These are phyloP conservation scores for Tipula unca DNA, from an alignment of 2,888 invertebrate species.

Conservation along the genomic window DNA sequence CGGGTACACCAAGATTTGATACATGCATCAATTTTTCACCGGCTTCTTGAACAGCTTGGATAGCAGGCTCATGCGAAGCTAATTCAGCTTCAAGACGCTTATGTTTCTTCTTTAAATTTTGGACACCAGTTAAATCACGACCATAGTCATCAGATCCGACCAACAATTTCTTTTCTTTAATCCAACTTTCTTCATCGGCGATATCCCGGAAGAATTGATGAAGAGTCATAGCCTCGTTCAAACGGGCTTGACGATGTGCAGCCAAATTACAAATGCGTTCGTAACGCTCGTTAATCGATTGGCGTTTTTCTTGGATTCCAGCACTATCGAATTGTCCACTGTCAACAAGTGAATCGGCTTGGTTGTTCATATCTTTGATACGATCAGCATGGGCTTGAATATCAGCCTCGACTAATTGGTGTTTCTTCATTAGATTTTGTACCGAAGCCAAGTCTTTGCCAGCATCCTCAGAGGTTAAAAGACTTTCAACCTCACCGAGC, in stretches of 20 bases:
- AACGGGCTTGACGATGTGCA: constrained; percentile 80
- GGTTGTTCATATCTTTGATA: constrained; percentile 87
- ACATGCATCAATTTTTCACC: constrained; percentile 91
- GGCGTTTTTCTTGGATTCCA: constrained; percentile 88
- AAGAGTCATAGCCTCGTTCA: constrained; percentile 94
- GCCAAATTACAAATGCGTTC: constrained; percentile 88
- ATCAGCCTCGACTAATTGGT: constrained; percentile 96
- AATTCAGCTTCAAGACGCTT: constrained; percentile 97
- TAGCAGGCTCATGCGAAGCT: constrained; percentile 94
- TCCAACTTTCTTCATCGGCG: constrained; percentile 99
- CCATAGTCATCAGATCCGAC: constrained; percentile 98
- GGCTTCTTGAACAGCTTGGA: constrained; percentile 85
- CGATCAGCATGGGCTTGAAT: constrained; percentile 94
- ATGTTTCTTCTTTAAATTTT: constrained; percentile 97
- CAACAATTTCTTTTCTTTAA: constrained; percentile 95
- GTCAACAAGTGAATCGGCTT: constrained; percentile 92
- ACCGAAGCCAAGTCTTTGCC: constrained; percentile 97
- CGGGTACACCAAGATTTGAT: constrained; percentile 82
- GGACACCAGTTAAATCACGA: constrained; percentile 94
- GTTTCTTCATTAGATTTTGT: constrained; percentile 97
- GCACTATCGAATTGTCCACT: constrained; percentile 97
- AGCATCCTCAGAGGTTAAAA: constrained; percentile 91
- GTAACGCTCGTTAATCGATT: constrained; percentile 94
- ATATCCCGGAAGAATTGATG: constrained; percentile 99
- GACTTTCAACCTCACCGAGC: constrained; percentile 97